phyloP scores from a whole-genome alignment of 92 coral and sea anemone species.

The Metridium senile region DNA sequence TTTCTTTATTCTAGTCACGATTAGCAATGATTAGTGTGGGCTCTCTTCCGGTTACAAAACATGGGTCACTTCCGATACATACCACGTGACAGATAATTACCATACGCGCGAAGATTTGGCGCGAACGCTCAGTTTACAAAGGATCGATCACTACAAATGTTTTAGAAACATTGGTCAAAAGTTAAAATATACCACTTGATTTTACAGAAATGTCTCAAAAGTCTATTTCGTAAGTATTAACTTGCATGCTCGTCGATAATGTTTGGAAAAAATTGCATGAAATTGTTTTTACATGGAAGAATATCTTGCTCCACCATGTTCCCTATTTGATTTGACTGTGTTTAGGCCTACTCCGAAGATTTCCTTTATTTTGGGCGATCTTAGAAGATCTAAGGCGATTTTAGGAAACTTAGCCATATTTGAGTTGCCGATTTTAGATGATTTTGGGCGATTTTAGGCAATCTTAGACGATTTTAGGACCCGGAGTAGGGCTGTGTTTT shows the following conservation, averaged over 20 bases:
- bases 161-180: neutral
- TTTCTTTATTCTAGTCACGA: neutral
- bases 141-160: neutral
- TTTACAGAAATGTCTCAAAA: slow-evolving; percentile 66
- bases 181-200: neutral
- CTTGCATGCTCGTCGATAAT: neutral
- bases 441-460: too few species aligned
- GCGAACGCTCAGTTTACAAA: slow-evolving; percentile 27
- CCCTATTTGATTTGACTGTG: too few species aligned
- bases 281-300: neutral
- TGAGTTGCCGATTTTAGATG: too few species aligned
- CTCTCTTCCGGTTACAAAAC: slow-evolving; percentile 21
- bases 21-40: neutral
- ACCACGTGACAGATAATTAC: slow-evolving; percentile 35
- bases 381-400: too few species aligned
- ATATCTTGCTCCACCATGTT: slow-evolving; percentile 10
- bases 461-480: too few species aligned
- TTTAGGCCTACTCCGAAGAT: too few species aligned
- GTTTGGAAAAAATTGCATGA: neutral
- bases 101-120: slow-evolving; percentile 38
- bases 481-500: too few species aligned
- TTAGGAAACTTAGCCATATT: too few species aligned
- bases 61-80: slow-evolving; percentile 29
- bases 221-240: slow-evolving; percentile 77
- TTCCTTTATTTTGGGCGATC: too few species aligned